Conservation (phyloP, 2,888 invertebrate genomes). For the Bellardia bayeri region DNA sequence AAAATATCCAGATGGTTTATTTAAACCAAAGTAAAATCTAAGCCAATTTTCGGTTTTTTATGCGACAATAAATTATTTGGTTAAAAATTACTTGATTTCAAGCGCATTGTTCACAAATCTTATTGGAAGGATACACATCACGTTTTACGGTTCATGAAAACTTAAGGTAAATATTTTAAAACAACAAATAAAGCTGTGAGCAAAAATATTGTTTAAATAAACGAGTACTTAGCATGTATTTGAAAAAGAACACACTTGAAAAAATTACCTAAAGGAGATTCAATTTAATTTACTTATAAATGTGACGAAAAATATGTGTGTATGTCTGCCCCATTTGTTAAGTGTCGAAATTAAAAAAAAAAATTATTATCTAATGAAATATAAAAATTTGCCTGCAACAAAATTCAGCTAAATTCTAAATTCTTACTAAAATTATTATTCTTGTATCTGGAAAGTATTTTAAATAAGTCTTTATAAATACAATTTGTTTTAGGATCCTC, state of each 20-base stretch:
- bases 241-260: not conserved
- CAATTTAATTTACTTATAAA: too few relatives aligned
- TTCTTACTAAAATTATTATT: too few relatives aligned
- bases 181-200: not conserved
- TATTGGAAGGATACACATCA: slow-evolving; percentile 56
- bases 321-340: too few relatives aligned
- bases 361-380: too few relatives aligned
- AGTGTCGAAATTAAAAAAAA: too few relatives aligned
- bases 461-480: too few relatives aligned
- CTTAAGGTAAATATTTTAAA: slow-evolving; percentile 60
- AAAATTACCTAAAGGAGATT: not conserved
- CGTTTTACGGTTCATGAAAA: slow-evolving; percentile 63
- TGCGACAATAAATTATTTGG: slow-evolving; percentile 23
- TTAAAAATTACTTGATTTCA: slow-evolving; percentile 9
- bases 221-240: not conserved
- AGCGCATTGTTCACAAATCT: slow-evolving; percentile 48
- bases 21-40: slow-evolving; percentile 15
- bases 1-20: slow-evolving; percentile 37
- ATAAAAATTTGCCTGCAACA: too few relatives aligned
- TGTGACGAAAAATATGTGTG: too few relatives aligned
- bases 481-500: too few relatives aligned
- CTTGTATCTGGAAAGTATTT: too few relatives aligned
- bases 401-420: too few relatives aligned
- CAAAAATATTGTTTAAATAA: not conserved
- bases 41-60: slow-evolving; percentile 27